Percentiles rank a stretch among this genome's conserved stretches.
Evolutionary conservation across 2,113 vertebrate genomes (phyloP).

Genomic region (Aptenodytes forsteri): DNA sequence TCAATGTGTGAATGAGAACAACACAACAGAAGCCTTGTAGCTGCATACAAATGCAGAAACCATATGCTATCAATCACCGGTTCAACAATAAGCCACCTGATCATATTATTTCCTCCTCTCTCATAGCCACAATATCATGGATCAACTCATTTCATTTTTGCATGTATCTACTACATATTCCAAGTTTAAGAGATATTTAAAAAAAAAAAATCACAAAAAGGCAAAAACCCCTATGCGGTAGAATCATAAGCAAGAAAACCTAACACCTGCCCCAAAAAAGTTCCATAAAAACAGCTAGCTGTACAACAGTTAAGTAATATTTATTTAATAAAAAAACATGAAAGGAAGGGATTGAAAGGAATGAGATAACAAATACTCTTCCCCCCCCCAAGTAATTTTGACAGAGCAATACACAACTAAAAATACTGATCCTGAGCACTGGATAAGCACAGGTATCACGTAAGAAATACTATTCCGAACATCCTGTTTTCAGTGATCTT

Average conservation of each 20-base stretch:
- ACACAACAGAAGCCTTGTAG: neutral
- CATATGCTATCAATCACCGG: neutral
- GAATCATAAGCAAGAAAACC: neutral
- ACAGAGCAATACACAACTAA: neutral
- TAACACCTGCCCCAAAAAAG: neutral
- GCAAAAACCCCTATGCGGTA: accelerated
- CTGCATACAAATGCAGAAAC: accelerated
- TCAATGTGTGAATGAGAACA: neutral
- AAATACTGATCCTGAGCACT: neutral
- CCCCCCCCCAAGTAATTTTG: neutral
- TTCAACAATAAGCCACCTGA: neutral
- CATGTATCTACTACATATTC: neutral
- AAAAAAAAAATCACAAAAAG: too few relatives aligned
- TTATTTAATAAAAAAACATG: neutral
- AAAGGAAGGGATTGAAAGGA: neutral
- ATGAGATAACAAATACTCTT: neutral
- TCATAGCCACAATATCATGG: neutral
- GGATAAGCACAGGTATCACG: neutral
- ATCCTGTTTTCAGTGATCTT: neutral
- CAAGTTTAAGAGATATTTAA: neutral
- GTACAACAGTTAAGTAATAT: neutral
- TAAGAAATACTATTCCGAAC: neutral
- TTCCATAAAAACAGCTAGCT: neutral
- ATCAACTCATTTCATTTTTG: neutral
- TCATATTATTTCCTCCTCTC: neutral